phyloP scores from a whole-genome alignment of 1,140 invertebrate species.

The Heliconius nattereri region DNA sequence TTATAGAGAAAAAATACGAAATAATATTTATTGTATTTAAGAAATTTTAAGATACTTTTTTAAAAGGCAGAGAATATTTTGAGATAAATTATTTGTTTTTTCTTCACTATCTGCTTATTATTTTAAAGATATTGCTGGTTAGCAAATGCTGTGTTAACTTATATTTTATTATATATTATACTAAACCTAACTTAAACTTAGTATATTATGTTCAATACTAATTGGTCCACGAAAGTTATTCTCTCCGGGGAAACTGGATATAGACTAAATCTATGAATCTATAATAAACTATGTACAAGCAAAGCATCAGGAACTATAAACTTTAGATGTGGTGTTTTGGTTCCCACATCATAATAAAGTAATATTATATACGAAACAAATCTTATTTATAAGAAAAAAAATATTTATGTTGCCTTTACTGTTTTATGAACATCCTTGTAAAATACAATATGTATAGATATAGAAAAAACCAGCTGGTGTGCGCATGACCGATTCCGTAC shows the following conservation, averaged over 20 bases:
- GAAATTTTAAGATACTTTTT: too few species aligned
- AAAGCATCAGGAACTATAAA: neutral
- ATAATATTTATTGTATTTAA: too few species aligned
- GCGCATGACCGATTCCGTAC: too few species aligned
- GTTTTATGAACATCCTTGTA: too few species aligned
- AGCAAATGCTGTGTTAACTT: neutral
- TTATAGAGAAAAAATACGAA: too few species aligned
- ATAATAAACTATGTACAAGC: neutral
- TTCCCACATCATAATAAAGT: neutral
- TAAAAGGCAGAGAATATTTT: too few species aligned
- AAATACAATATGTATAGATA: too few species aligned
- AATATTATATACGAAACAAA: neutral
- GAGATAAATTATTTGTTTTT: too few species aligned
- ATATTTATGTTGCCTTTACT: neutral
- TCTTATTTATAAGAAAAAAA: neutral
- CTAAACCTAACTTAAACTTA: neutral
- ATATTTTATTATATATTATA: neutral
- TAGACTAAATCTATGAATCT: conserved; percentile 4
- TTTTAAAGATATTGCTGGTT: neutral
- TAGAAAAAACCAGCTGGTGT: too few species aligned
- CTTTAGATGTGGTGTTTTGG: neutral
- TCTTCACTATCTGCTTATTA: neutral
- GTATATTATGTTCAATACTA: conserved; percentile 3
- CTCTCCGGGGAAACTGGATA: neutral
- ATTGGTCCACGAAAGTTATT: conserved; percentile 1